These are phyloP conservation scores for Luehdorfia chinensis DNA, from an alignment of 1,140 invertebrate species.

Conservation along the genomic window DNA sequence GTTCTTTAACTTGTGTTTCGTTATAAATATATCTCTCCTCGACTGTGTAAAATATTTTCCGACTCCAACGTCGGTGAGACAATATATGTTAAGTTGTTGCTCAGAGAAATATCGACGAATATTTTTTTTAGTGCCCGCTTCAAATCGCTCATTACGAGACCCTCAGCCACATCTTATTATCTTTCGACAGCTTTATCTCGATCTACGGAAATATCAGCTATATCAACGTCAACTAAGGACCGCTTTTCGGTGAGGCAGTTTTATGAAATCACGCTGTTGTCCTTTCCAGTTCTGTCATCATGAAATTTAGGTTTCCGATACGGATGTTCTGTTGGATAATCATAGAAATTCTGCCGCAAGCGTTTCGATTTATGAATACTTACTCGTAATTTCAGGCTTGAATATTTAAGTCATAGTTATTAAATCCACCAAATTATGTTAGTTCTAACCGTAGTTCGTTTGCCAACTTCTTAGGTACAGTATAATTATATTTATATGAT, in stretches of 20 bases:
- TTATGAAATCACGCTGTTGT: conserved; percentile 39
- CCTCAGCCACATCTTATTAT: conserved; percentile 57
- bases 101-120: conserved; percentile 40
- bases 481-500: too few species aligned
- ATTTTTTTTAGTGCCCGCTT: conserved; percentile 39
- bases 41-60: conserved; percentile 21
- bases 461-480: too few species aligned
- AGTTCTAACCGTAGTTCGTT: too few species aligned
- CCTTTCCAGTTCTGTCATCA: conserved; percentile 45
- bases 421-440: conserved; percentile 25
- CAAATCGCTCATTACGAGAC: conserved; percentile 54
- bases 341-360: conserved; percentile 55
- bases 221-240: conserved; percentile 24
- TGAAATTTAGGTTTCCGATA: conserved; percentile 51
- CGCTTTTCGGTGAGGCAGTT: conserved; percentile 19
- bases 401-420: conserved; percentile 34
- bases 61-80: conserved; percentile 25
- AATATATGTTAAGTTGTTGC: conserved; percentile 28
- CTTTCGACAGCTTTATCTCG: conserved; percentile 24
- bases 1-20: conserved; percentile 8
- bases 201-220: conserved; percentile 18
- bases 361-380: conserved; percentile 63
- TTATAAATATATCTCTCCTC: conserved; percentile 6
- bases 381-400: conserved; percentile 56
- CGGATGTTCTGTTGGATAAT: conserved; percentile 51